Conservation (phyloP, 2,113 vertebrate species). For the Psittacula cyanocephala region DNA sequence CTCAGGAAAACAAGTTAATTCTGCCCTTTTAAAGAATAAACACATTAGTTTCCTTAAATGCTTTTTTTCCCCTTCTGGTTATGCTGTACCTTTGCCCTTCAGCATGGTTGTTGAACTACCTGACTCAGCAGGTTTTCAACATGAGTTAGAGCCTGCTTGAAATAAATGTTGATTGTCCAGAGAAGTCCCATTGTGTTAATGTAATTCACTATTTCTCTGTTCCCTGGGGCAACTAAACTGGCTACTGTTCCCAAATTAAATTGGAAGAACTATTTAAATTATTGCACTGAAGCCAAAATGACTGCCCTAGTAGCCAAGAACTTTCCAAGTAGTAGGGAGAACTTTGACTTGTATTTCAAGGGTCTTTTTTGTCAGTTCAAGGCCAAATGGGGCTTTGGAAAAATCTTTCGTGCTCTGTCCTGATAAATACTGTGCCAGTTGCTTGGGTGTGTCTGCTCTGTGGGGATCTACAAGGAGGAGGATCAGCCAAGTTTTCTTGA, state of each 20-base stretch:
- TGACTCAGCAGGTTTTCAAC: constrained; percentile 51
- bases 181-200: constrained; percentile 52
- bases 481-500: background rate
- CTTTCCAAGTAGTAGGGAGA: background rate
- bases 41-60: background rate
- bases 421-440: background rate
- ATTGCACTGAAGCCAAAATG: constrained; percentile 1
- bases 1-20: constrained; percentile 27
- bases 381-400: background rate
- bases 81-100: constrained; percentile 42
- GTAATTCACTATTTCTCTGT: constrained; percentile 47
- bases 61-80: background rate
- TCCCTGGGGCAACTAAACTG: constrained; percentile 34
- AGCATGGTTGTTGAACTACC: constrained; percentile 46
- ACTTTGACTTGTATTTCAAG: background rate
- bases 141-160: constrained; percentile 43
- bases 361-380: background rate
- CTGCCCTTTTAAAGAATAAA: constrained; percentile 24
- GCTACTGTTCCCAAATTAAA: constrained; percentile 38
- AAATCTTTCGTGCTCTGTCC: background rate
- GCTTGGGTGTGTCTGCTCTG: background rate
- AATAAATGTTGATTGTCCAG: constrained; percentile 48
- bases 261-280: constrained; percentile 33
- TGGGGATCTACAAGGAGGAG: background rate
- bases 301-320: background rate